Base-by-base conservation (phyloP, 2,797 vertebrate genomes). In the Pseudochaenichthys georgianus region DNA sequence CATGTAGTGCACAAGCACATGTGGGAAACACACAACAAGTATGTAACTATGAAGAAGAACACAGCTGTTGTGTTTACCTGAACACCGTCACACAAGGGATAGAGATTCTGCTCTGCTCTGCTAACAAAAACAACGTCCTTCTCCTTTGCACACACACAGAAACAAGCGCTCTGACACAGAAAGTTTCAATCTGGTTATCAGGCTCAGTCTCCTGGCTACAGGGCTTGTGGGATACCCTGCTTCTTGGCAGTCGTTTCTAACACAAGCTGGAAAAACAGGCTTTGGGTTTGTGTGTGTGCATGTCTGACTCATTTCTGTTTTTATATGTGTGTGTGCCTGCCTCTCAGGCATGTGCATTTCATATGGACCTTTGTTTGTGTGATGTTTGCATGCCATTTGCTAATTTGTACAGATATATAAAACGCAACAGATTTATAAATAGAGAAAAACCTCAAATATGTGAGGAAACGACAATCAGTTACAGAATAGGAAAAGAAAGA, bases 191-290 rank as follows among this genome's bases (percentile, higher is more conserved):
- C 86, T 94, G 80, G 89, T 87, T 92, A 85, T 95, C 93, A 90
- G 41, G 47, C 15, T 63, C 54, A 9, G 86, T 92, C 87, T 92
- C 84, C 86, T 89, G 90, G 95, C 95, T 93, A 87, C 91, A 89
- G 94, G 94, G 94, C 91, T 90, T 91, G 81, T 92, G 94, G 95
- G 93, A 94, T 87, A 94, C 83, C 94, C 87, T 88, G 74, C 78
- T 82, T 87, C 89, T 93, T 93, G 93, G 93, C 92, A 94, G 89
- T 78, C 85, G 54, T 88, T 89, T 92, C 82, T 86, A 90, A 86
- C 85, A 78, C 82, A 80, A 91, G 88, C 87, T 83, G 81, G 86
- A 92, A 88, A 91, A 91, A 90, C 88, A 91, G 73, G 88, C 83
- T 87, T 75, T 15, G 64, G 64, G 57, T 80, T 61, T 66, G 72